phyloP scores from a whole-genome alignment of 2,113 vertebrate genomes.

The Sus scrofa region T2T-Sscrofa CM000817.6:59043501-59044000 shows the following conservation, averaged over 20 bases:
- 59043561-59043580: too few species aligned
- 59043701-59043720: background rate
- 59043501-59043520: background rate
- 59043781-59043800: background rate
- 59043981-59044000: background rate
- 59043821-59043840: background rate
- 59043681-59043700: background rate
- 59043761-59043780: background rate
- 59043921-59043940: background rate
- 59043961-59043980: background rate
- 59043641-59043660: background rate
- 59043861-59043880: background rate
- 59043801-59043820: background rate
- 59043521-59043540: background rate
- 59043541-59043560: too few species aligned
- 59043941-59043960: background rate
- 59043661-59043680: background rate
- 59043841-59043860: background rate
- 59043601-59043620: background rate
- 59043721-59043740: background rate
- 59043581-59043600: fast-evolving
- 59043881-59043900: background rate
- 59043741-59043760: fast-evolving
- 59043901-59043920: background rate
- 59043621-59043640: background rate